Conservation (phyloP, 2,113 vertebrate genomes). For the Gambusia holbrooki region DNA sequence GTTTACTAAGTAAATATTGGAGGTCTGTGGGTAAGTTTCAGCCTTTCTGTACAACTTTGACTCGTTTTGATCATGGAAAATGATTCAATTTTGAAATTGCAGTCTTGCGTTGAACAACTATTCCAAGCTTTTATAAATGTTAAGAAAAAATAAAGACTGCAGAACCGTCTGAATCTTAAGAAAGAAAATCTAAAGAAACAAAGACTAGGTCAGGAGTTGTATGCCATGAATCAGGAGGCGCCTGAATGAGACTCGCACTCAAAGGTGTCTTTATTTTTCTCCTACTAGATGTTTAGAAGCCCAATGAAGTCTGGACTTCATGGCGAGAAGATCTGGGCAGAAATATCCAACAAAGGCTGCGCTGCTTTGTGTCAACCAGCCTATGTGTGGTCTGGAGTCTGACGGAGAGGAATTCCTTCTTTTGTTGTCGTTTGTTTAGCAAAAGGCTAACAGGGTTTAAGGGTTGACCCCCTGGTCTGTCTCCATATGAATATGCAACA, state of each 20-base stretch:
- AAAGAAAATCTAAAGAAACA: no score
- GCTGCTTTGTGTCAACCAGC: conserved; percentile 16
- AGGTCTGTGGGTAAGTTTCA: no score
- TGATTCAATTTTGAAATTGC: no score
- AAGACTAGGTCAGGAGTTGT: no score
- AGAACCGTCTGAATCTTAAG: no score
- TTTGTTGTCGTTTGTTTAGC: conserved; percentile 51
- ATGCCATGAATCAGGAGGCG: neutral
- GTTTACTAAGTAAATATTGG: no score
- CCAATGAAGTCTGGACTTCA: neutral
- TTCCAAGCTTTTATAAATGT: no score
- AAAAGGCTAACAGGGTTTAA: conserved; percentile 16
- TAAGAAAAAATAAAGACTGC: no score
- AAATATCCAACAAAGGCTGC: neutral
- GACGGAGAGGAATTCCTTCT: conserved; percentile 46
- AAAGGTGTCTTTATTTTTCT: neutral
- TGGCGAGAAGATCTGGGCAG: neutral
- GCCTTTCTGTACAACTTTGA: no score
- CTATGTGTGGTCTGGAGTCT: neutral
- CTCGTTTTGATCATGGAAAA: no score
- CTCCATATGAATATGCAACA: conserved; percentile 35
- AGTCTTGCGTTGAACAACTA: no score
- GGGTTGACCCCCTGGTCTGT: conserved; percentile 20
- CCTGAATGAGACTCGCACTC: no score
- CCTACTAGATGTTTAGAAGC: neutral